These are phyloP conservation scores for Tetramorium simillimum DNA, from an alignment of 1,140 invertebrate genomes.

Conservation along the genomic window DNA sequence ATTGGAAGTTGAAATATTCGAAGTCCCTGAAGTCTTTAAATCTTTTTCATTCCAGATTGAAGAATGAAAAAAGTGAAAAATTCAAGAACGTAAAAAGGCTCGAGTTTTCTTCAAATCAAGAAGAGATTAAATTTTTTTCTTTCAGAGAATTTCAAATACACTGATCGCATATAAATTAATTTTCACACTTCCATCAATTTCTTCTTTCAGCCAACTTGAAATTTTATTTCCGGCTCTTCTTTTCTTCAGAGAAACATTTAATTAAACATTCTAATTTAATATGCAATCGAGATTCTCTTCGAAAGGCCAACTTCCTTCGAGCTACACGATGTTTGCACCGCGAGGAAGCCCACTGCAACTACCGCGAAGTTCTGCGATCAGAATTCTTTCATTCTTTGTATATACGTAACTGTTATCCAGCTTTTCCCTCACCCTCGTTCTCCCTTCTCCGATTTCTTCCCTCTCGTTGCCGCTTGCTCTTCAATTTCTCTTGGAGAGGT, in stretches of 20 bases:
- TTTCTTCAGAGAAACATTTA: neutral
- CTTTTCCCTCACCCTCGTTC: constrained; percentile 62
- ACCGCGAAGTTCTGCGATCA: constrained; percentile 63
- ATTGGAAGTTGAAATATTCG: neutral
- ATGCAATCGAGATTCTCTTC: neutral
- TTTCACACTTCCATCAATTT: neutral
- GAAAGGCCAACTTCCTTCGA: neutral
- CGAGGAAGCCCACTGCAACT: neutral
- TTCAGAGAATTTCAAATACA: neutral
- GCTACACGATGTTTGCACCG: neutral
- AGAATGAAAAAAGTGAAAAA: neutral
- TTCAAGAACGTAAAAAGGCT: neutral
- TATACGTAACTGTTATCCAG: constrained; percentile 73
- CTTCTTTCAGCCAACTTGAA: neutral
- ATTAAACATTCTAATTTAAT: neutral
- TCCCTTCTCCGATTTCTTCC: constrained; percentile 70
- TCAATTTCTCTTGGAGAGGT: constrained; percentile 46
- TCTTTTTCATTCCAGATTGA: neutral
- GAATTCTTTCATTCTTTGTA: constrained; percentile 72
- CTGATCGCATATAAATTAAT: neutral
- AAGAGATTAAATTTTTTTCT: neutral
- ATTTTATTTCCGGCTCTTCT: neutral
- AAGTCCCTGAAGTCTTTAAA: neutral
- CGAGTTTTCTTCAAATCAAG: neutral
- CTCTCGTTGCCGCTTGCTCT: constrained; percentile 64